Evolutionary conservation across 2,888 invertebrate genomes (phyloP).

Genomic region (Heteromurus nitidus): DNA sequence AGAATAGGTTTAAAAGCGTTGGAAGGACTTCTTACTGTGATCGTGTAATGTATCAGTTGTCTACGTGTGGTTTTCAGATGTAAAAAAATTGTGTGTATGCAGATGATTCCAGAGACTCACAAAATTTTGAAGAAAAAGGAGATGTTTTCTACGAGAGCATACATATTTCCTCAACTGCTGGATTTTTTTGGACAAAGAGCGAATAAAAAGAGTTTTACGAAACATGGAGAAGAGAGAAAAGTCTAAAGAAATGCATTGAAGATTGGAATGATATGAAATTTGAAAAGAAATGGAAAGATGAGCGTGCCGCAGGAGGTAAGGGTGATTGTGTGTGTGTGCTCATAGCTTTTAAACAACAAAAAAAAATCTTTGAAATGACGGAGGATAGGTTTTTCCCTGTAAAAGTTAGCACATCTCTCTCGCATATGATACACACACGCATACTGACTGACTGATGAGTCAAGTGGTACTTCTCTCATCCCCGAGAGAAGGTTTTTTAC

Average conservation of each 20-base stretch:
- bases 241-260: too few relatives aligned
- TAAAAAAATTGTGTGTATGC: too few relatives aligned
- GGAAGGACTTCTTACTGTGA: too few relatives aligned
- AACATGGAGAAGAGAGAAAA: background rate
- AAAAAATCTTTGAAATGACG: too few relatives aligned
- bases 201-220: background rate
- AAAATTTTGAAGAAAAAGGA: constrained; percentile 8
- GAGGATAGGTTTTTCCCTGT: constrained; percentile 14
- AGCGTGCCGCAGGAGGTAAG: constrained; percentile 73
- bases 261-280: constrained; percentile 18
- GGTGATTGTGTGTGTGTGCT: constrained; percentile 67
- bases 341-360: background rate
- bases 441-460: constrained; percentile 30
- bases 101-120: background rate
- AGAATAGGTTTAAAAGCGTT: too few relatives aligned
- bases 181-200: too few relatives aligned
- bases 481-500: background rate
- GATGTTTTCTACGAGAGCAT: too few relatives aligned
- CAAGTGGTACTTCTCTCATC: constrained; percentile 45
- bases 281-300: constrained; percentile 58
- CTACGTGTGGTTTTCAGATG: too few relatives aligned
- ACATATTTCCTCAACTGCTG: too few relatives aligned
- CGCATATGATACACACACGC: background rate
- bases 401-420: too few relatives aligned
- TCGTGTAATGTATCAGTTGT: too few relatives aligned